Evolutionary conservation across 2,113 vertebrate genomes (phyloP).

Genomic region (Ginglymostoma cirratum): DNA sequence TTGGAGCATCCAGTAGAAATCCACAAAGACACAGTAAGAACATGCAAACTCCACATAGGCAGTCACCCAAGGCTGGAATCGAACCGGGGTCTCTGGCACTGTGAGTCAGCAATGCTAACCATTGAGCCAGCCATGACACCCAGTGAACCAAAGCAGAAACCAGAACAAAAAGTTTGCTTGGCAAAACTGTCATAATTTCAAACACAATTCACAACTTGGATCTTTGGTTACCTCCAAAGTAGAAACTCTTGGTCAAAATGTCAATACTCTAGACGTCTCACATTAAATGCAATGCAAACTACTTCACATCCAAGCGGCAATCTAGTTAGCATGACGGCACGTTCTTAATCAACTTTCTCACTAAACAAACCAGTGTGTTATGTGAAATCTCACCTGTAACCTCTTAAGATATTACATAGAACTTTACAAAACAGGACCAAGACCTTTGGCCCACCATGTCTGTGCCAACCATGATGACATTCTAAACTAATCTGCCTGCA

Average conservation of each 20-base stretch:
- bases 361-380: not conserved
- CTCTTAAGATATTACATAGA: not conserved
- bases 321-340: not conserved
- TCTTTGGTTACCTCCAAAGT: not conserved
- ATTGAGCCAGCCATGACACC: no score
- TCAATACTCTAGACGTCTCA: not conserved
- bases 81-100: no score
- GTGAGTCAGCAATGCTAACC: no score
- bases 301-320: not conserved
- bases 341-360: not conserved
- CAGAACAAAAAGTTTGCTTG: not conserved
- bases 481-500: no score
- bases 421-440: no score
- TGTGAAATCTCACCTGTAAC: not conserved
- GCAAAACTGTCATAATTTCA: not conserved
- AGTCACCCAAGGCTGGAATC: no score
- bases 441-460: no score
- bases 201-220: not conserved
- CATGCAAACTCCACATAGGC: no score
- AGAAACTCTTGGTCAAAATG: not conserved
- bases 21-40: no score
- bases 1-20: no score
- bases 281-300: not conserved
- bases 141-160: not conserved
- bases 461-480: no score